Percentiles rank a stretch among this genome's conserved stretches.
Evolutionary conservation across 2,888 invertebrate genomes (phyloP).

Genomic region (Neocrepidodera transversa): DNA sequence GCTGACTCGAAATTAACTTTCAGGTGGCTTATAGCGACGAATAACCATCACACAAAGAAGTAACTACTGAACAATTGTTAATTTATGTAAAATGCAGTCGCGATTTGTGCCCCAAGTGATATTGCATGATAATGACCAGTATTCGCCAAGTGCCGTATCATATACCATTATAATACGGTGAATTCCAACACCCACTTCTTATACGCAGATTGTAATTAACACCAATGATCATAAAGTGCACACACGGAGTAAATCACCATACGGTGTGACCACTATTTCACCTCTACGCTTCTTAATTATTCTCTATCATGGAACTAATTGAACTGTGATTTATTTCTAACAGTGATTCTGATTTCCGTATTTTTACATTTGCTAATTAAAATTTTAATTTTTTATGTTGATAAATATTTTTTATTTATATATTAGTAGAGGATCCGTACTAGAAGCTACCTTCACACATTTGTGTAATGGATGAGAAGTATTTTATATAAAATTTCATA

Average conservation of each 20-base stretch:
- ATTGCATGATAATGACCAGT: constrained; percentile 50
- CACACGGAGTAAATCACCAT: constrained; percentile 33
- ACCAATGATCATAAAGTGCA: constrained; percentile 43
- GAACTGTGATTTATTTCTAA: neutral
- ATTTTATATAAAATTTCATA: no score
- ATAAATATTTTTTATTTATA: no score
- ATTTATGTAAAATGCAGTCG: constrained; percentile 44
- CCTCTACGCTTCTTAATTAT: neutral
- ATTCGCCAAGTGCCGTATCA: constrained; percentile 50
- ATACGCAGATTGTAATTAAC: constrained; percentile 46
- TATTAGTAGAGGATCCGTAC: no score
- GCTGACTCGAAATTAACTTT: constrained; percentile 19
- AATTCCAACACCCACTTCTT: constrained; percentile 49
- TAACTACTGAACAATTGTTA: constrained; percentile 35
- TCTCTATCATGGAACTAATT: constrained; percentile 1
- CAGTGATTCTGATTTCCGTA: no score
- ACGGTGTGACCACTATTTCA: constrained; percentile 5
- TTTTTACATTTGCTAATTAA: no score
- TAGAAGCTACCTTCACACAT: no score
- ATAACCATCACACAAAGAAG: constrained; percentile 23
- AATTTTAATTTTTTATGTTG: no score
- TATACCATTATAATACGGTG: constrained; percentile 48
- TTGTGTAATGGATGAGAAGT: no score
- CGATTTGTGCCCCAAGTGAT: constrained; percentile 46
- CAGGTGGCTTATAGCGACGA: constrained; percentile 11